Evolutionary conservation across 2,113 vertebrate genomes (phyloP).

Genomic region (Aspiorhynchus laticeps): DNA sequence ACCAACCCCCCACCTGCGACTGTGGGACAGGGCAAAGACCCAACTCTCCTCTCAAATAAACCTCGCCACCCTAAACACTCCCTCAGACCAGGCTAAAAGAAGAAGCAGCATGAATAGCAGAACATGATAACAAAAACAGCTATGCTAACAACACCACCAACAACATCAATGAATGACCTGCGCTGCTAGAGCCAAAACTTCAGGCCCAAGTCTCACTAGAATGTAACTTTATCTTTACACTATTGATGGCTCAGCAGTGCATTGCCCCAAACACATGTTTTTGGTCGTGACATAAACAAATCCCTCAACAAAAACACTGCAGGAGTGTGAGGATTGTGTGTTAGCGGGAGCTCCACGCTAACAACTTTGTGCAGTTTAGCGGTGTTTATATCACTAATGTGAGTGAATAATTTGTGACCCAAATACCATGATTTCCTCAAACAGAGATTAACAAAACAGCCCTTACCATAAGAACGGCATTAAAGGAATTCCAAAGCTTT

Average conservation of each 20-base stretch:
- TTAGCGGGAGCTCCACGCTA: slow-evolving; percentile 30
- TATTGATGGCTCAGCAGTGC: slow-evolving; percentile 16
- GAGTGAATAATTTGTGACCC: slow-evolving; percentile 51
- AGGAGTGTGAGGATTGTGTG: slow-evolving; percentile 2
- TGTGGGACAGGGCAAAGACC: slow-evolving; percentile 9
- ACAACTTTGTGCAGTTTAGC: slow-evolving; percentile 33
- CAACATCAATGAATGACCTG: not conserved
- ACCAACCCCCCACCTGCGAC: slow-evolving; percentile 38
- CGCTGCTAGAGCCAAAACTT: not conserved
- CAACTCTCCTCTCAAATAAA: slow-evolving; percentile 3
- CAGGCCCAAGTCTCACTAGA: not conserved
- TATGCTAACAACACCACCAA: not conserved
- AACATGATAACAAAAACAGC: not conserved
- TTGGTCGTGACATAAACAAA: slow-evolving; percentile 32
- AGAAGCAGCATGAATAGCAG: slow-evolving; percentile 1
- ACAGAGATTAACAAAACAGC: slow-evolving; percentile 56
- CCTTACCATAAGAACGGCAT: slow-evolving; percentile 49
- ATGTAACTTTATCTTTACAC: not conserved
- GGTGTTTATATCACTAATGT: slow-evolving; percentile 48
- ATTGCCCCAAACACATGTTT: slow-evolving; percentile 40
- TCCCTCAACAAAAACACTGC: slow-evolving; percentile 16
- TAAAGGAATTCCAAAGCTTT: slow-evolving; percentile 57
- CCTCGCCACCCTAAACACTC: not conserved
- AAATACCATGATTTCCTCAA: slow-evolving; percentile 56
- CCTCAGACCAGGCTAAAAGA: not conserved